These are phyloP conservation scores for Pangasius mekongensis DNA, from an alignment of 2,797 vertebrate species.

Conservation along the genomic window DNA sequence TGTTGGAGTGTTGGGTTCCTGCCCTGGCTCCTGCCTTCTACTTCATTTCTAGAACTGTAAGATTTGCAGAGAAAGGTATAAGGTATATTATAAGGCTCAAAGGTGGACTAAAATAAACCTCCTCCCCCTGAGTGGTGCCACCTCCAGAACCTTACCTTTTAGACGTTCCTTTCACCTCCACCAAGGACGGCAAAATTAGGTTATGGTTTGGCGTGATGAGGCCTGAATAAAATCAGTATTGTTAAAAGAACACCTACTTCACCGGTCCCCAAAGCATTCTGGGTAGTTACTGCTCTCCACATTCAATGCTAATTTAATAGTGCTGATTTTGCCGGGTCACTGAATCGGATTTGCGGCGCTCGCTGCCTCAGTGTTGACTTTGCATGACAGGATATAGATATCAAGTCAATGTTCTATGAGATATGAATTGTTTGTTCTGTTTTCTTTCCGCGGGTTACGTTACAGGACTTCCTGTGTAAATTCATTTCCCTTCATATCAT, in stretches of 20 bases:
- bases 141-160: conserved; percentile 28
- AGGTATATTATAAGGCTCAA: background rate
- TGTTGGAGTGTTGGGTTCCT: background rate
- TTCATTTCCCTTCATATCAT: background rate
- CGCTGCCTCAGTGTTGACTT: background rate
- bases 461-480: conserved; percentile 14
- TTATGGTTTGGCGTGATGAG: conserved; percentile 9
- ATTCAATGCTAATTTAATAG: conserved; percentile 38
- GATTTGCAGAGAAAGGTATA: conserved; percentile 10
- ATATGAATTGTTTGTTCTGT: background rate
- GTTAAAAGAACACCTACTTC: conserved; percentile 21
- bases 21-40: conserved; percentile 51
- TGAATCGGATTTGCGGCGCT: conserved; percentile 7
- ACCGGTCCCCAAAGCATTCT: conserved; percentile 23
- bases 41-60: conserved; percentile 58
- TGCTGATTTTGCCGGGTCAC: background rate
- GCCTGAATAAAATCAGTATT: conserved; percentile 1
- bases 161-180: conserved; percentile 25
- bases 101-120: conserved; percentile 34
- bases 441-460: background rate
- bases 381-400: conserved; percentile 25
- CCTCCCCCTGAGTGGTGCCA: conserved; percentile 22
- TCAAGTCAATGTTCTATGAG: conserved; percentile 10
- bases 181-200: conserved; percentile 36
- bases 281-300: conserved; percentile 24